Percentiles rank a stretch among this genome's conserved stretches.
Conservation (phyloP, 2,888 invertebrate genomes). For the Minunthozetes semirufus region DNA sequence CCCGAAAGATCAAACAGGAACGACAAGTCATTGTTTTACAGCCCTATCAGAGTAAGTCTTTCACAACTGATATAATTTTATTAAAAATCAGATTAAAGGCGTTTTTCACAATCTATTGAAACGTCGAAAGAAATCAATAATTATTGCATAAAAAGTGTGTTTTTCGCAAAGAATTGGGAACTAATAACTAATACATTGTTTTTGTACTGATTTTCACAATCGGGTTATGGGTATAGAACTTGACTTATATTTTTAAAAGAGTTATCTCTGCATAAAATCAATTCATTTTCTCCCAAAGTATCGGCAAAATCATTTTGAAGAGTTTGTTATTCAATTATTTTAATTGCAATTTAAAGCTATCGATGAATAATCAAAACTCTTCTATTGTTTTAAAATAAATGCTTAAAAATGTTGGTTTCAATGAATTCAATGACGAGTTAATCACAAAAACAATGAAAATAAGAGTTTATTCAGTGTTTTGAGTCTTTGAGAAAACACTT, state of each 20-base stretch:
- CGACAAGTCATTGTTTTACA: slow-evolving; percentile 60
- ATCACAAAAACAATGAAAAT: slow-evolving; percentile 19
- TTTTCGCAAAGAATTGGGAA: no score
- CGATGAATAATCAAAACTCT: slow-evolving; percentile 4
- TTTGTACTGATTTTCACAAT: background rate
- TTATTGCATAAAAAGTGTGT: no score
- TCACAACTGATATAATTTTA: background rate
- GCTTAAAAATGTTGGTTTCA: background rate
- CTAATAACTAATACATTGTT: background rate
- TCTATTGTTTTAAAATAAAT: slow-evolving; percentile 26
- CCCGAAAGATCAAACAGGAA: slow-evolving; percentile 62
- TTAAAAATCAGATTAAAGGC: background rate
- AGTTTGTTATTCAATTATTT: slow-evolving; percentile 9
- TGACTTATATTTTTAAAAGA: background rate
- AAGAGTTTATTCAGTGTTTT: background rate
- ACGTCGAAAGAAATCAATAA: no score
- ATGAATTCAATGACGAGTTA: slow-evolving; percentile 18
- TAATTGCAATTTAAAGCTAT: slow-evolving; percentile 10
- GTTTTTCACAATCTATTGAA: no score
- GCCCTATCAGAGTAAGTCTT: slow-evolving; percentile 54
- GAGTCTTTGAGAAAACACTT: background rate
- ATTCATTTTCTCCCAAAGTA: background rate
- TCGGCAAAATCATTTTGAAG: background rate
- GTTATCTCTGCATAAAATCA: background rate
- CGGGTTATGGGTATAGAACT: background rate